Evolutionary conservation across 1,140 invertebrate species (phyloP).

Genomic region (Plectrocnemia conspersa): DNA sequence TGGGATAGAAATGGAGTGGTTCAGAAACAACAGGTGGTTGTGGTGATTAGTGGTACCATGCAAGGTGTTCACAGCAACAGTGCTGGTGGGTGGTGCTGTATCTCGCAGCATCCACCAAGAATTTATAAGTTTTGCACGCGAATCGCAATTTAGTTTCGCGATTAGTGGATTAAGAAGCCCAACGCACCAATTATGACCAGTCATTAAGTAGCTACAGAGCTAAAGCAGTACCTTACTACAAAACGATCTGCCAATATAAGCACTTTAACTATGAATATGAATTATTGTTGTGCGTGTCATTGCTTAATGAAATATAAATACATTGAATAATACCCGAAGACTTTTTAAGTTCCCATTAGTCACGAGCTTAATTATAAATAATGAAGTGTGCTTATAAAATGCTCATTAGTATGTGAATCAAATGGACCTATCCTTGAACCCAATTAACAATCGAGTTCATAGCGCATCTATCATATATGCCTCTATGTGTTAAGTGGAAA

Average conservation of each 20-base stretch:
- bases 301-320: too few relatives aligned
- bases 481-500: constrained; percentile 19
- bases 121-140: constrained; percentile 16
- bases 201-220: too few relatives aligned
- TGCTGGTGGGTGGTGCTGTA: constrained; percentile 13
- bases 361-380: constrained; percentile 28
- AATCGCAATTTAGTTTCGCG: constrained; percentile 13
- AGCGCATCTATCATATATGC: constrained; percentile 12
- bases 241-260: too few relatives aligned
- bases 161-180: constrained; percentile 12
- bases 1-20: too few relatives aligned
- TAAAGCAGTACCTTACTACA: too few relatives aligned
- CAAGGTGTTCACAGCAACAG: constrained; percentile 7
- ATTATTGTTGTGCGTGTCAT: too few relatives aligned
- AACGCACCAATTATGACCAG: constrained; percentile 2
- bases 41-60: constrained; percentile 21
- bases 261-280: too few relatives aligned
- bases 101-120: background rate
- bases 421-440: constrained; percentile 22
- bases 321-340: too few relatives aligned
- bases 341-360: too few relatives aligned
- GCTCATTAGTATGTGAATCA: constrained; percentile 30
- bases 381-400: constrained; percentile 23
- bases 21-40: constrained; percentile 15
- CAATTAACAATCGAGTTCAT: constrained; percentile 28